Evolutionary conservation across 2,797 vertebrate species (phyloP).

Genomic region (Lates japonicus): DNA sequence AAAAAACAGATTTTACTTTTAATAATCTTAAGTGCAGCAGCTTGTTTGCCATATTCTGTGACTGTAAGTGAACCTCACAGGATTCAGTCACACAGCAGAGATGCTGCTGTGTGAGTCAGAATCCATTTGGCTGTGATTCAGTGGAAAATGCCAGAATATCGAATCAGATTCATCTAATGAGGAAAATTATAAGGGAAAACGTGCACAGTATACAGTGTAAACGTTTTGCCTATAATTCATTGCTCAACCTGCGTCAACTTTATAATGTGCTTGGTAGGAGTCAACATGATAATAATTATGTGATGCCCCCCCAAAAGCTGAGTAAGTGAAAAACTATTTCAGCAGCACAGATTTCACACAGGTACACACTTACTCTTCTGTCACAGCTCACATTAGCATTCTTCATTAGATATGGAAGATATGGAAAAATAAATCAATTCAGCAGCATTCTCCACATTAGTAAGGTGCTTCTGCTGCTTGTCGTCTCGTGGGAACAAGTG

Average conservation of each 20-base stretch:
- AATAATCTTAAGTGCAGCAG: constrained; percentile 33
- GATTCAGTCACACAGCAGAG: constrained; percentile 47
- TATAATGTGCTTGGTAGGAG: constrained; percentile 43
- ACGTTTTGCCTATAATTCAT: constrained; percentile 53
- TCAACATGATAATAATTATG: constrained; percentile 44
- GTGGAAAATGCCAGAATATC: constrained; percentile 63
- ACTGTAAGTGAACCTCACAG: constrained; percentile 47
- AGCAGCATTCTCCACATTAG: constrained; percentile 66
- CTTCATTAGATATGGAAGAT: constrained; percentile 74
- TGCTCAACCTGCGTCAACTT: constrained; percentile 58
- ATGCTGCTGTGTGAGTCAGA: constrained; percentile 60
- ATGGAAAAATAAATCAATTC: constrained; percentile 78
- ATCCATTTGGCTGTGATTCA: constrained; percentile 69
- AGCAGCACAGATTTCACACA: constrained; percentile 45
- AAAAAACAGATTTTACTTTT: constrained; percentile 13
- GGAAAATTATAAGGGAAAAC: constrained; percentile 61
- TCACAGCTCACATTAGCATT: constrained; percentile 54
- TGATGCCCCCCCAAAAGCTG: constrained; percentile 36
- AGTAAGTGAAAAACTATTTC: constrained; percentile 49
- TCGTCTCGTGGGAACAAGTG: constrained; percentile 69
- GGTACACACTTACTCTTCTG: constrained; percentile 49
- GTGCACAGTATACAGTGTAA: constrained; percentile 52
- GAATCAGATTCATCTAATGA: constrained; percentile 69
- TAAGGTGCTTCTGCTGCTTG: constrained; percentile 70
- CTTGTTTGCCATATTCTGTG: constrained; percentile 35